Percentiles rank a stretch among this genome's conserved stretches.
Conservation (phyloP, 2,888 invertebrate genomes). For the Lithophane leautieri region DNA sequence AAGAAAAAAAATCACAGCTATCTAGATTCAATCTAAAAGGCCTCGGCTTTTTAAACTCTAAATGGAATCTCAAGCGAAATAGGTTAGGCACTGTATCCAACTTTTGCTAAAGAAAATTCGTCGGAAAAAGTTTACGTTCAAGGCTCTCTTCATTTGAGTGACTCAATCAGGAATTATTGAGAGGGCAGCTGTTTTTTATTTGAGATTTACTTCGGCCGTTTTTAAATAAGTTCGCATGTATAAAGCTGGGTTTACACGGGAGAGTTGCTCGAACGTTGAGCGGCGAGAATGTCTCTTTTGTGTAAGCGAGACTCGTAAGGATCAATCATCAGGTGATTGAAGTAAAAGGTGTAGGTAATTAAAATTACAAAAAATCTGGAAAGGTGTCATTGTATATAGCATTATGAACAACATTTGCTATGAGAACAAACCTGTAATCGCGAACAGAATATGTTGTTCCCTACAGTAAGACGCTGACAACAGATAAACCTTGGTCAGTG, state of each 20-base stretch:
- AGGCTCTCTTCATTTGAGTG: constrained; percentile 59
- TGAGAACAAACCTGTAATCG: neutral
- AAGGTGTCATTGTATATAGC: neutral
- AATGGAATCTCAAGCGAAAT: constrained; percentile 56
- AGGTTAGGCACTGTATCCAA: constrained; percentile 53
- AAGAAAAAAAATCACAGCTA: constrained; percentile 41
- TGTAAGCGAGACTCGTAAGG: neutral
- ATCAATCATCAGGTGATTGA: neutral
- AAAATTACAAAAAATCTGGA: too few relatives aligned
- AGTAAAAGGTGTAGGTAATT: neutral
- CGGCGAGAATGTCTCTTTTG: neutral
- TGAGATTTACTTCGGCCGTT: constrained; percentile 34
- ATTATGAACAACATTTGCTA: neutral
- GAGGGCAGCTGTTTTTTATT: constrained; percentile 51
- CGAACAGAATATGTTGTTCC: neutral
- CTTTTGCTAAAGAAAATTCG: constrained; percentile 57
- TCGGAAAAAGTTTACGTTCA: constrained; percentile 50
- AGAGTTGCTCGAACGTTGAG: constrained; percentile 4
- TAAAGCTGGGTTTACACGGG: too few relatives aligned
- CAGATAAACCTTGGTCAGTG: too few relatives aligned
- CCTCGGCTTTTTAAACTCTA: constrained; percentile 47
- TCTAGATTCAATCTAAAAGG: constrained; percentile 54
- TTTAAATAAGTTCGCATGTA: neutral
- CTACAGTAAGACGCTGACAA: neutral
- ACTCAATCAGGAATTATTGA: constrained; percentile 63